Evolutionary conservation across 2,888 invertebrate genomes (phyloP), one percentile per base, ranked within the genome.

Genomic region (Calliopum simillimum): DNA sequence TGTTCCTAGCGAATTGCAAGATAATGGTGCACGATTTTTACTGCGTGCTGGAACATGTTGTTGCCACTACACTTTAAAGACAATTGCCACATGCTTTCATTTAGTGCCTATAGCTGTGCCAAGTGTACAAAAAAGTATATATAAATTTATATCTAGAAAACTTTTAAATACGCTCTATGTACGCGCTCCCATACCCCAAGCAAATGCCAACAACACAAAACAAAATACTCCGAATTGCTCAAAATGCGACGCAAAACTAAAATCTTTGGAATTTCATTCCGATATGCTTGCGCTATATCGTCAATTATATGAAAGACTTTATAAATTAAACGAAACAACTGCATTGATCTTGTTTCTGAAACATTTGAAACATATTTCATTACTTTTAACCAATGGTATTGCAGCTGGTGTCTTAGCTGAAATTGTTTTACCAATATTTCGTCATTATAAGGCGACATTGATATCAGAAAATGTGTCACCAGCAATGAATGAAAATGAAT

Each of bases 381-480:
- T 82, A 70, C 61, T 83, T 65, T 65, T 85, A 11, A 78, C 81
- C 47, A 80, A 79, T 46, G 82, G 84, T 65, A 75, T 86, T 72
- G 81, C 83, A 2, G 76, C 78, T 3, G 82, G 82, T 19, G 79
- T 86, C 6, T 70, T 86, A 43, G 81, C 83, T 0, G 82, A 85
- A 64, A 81, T 86, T 51, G 81, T 84, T 43, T 68, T 86, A 21
- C 86, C 86, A 12, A 79, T 83, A 41, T 86, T 86, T 70, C 77
- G 84, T 6, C 75, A 77, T 5, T 80, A 80, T 44, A 86, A 84
- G 65, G 62, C 68, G n/a, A 55, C 64, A 25, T 13, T 68, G 5
- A 41, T 76, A 49, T 33, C 33, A 33, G 33, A 4, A 33, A 33
- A 33, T 8, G 8, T 33, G 33, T 33, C 33, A 33, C 2, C 8